Evolutionary conservation across 1,140 invertebrate genomes (phyloP).

Genomic region (Pemphigus obesinymphae): DNA sequence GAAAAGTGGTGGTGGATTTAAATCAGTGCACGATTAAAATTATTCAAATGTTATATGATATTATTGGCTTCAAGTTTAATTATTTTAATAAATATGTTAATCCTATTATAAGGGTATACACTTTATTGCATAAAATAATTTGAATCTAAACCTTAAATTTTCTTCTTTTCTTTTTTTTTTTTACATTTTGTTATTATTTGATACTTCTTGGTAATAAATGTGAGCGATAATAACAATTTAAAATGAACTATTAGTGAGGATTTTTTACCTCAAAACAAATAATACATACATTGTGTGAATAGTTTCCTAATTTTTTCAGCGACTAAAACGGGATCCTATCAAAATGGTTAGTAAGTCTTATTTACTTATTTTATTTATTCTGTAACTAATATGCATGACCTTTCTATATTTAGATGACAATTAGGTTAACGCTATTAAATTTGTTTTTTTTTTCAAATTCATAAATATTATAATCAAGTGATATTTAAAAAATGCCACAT

Average conservation of each 20-base stretch:
- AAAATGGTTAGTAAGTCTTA: constrained; percentile 42
- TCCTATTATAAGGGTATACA: neutral
- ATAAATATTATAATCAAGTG: constrained; percentile 5
- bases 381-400: constrained; percentile 25
- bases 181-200: neutral
- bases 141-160: neutral
- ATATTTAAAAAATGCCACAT: constrained; percentile 27
- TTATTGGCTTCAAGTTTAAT: constrained; percentile 5
- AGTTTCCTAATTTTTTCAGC: constrained; percentile 42
- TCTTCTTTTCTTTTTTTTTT: constrained; percentile 13
- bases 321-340: constrained; percentile 39
- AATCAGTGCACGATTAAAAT: constrained; percentile 14
- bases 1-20: neutral
- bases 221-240: neutral
- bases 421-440: neutral
- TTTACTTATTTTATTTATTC: constrained; percentile 36
- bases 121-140: neutral
- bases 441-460: neutral
- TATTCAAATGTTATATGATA: neutral
- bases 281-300: constrained; percentile 35
- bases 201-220: neutral
- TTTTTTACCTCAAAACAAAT: constrained; percentile 16
- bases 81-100: constrained; percentile 5
- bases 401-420: neutral
- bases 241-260: neutral